Conservation (phyloP, 35 echinoderm and acorn worm genomes). For the Ptychodera flava region DNA sequence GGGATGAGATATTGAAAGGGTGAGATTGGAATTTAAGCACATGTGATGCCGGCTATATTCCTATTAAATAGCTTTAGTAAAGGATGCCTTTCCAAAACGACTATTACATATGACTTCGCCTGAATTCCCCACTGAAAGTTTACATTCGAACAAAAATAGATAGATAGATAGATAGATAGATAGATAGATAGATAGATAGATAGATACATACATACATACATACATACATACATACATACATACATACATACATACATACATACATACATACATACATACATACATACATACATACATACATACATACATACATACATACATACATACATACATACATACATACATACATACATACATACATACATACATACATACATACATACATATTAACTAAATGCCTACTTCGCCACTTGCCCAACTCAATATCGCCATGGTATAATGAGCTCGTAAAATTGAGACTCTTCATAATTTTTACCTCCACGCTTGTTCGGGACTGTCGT, state of each 20-base stretch:
- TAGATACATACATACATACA: background rate
- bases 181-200: background rate
- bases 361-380: slow-evolving; percentile 2
- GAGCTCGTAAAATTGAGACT: too few relatives aligned
- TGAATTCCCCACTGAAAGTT: too few relatives aligned
- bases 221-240: background rate
- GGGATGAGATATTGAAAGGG: too few relatives aligned
- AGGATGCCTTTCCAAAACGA: too few relatives aligned
- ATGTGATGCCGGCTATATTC: too few relatives aligned
- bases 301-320: slow-evolving; percentile 2
- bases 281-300: background rate
- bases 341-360: slow-evolving; percentile 2
- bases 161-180: background rate
- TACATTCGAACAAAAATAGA: background rate
- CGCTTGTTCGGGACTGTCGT: too few relatives aligned
- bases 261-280: slow-evolving; percentile 2
- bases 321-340: slow-evolving; percentile 2
- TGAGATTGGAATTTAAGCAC: too few relatives aligned
- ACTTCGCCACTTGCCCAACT: too few relatives aligned
- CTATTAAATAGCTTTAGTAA: too few relatives aligned
- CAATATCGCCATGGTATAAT: too few relatives aligned
- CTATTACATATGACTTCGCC: too few relatives aligned
- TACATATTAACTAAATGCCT: background rate
- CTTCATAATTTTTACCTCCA: too few relatives aligned
- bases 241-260: slow-evolving; percentile 2